Evolutionary conservation across 2,888 invertebrate species (phyloP).

Genomic region (Xestia xanthographa): DNA sequence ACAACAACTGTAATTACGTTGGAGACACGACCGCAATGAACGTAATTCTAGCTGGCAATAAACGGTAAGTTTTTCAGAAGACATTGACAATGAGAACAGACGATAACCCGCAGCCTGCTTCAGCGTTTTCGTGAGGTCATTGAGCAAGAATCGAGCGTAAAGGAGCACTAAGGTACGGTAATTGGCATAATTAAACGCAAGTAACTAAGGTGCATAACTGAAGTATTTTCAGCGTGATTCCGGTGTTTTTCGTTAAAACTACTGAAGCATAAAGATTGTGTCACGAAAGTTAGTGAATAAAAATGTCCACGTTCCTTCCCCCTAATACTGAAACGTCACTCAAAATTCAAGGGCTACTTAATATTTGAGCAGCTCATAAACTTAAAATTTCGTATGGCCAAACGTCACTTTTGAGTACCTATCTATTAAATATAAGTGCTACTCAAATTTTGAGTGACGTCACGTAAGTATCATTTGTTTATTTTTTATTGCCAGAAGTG

Average conservation of each 20-base stretch:
- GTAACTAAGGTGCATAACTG: slow-evolving; percentile 44
- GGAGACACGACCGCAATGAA: slow-evolving; percentile 42
- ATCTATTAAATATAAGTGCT: too few species aligned
- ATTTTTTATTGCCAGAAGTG: not conserved
- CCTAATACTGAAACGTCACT: too few species aligned
- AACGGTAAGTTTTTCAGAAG: slow-evolving; percentile 43
- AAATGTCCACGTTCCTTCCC: not conserved
- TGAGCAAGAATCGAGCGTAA: slow-evolving; percentile 45
- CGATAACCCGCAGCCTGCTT: slow-evolving; percentile 9
- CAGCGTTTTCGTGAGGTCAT: slow-evolving; percentile 39
- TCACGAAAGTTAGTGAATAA: not conserved
- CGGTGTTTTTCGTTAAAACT: slow-evolving; percentile 28
- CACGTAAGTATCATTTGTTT: not conserved
- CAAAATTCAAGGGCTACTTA: too few species aligned
- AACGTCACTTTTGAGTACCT: too few species aligned
- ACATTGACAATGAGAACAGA: slow-evolving; percentile 60
- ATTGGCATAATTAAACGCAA: slow-evolving; percentile 57
- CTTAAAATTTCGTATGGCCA: too few species aligned
- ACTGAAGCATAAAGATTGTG: slow-evolving; percentile 8
- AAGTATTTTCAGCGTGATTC: slow-evolving; percentile 59
- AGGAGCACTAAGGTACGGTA: slow-evolving; percentile 28
- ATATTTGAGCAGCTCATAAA: too few species aligned
- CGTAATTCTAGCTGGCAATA: slow-evolving; percentile 21
- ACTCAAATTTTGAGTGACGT: too few species aligned
- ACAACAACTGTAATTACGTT: slow-evolving; percentile 26